Conservation (phyloP, 2,888 invertebrate genomes). For the Hecatera dysodea region DNA sequence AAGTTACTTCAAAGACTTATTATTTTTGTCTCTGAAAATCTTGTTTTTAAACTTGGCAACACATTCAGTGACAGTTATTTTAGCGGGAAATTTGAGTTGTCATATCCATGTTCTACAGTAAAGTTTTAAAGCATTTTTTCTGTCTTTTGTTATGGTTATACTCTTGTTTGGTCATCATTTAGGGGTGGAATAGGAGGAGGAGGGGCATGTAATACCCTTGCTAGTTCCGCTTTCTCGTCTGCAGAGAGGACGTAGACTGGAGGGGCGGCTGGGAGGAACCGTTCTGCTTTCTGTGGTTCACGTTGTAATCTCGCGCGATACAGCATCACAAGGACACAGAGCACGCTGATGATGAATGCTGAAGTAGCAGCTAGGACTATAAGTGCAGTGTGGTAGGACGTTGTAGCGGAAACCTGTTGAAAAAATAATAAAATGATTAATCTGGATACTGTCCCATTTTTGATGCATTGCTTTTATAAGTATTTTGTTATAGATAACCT, state of each 20-base stretch:
- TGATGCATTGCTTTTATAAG: not conserved
- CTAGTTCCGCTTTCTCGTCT: slow-evolving; percentile 91
- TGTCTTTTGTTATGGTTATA: slow-evolving; percentile 67
- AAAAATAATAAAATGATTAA: not conserved
- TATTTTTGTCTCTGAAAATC: slow-evolving; percentile 7
- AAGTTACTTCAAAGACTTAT: slow-evolving; percentile 27
- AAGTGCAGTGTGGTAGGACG: slow-evolving; percentile 94
- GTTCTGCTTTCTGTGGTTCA: slow-evolving; percentile 89
- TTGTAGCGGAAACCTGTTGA: slow-evolving; percentile 90
- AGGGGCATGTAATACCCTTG: slow-evolving; percentile 83
- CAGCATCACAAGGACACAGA: slow-evolving; percentile 94
- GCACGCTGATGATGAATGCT: slow-evolving; percentile 94
- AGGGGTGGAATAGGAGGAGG: slow-evolving; percentile 79
- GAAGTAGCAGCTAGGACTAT: slow-evolving; percentile 95
- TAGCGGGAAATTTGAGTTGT: slow-evolving; percentile 60
- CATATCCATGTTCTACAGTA: slow-evolving; percentile 60
- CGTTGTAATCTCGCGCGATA: slow-evolving; percentile 91
- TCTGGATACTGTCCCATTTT: not conserved
- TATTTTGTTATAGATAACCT: not conserved
- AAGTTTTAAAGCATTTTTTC: slow-evolving; percentile 49
- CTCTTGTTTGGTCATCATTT: slow-evolving; percentile 77
- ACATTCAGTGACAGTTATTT: slow-evolving; percentile 36
- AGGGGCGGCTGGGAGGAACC: slow-evolving; percentile 92
- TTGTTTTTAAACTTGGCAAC: slow-evolving; percentile 40
- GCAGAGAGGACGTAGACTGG: slow-evolving; percentile 93